Evolutionary conservation across 2,888 invertebrate species (phyloP).

Genomic region (Stegana nigrithorax): DNA sequence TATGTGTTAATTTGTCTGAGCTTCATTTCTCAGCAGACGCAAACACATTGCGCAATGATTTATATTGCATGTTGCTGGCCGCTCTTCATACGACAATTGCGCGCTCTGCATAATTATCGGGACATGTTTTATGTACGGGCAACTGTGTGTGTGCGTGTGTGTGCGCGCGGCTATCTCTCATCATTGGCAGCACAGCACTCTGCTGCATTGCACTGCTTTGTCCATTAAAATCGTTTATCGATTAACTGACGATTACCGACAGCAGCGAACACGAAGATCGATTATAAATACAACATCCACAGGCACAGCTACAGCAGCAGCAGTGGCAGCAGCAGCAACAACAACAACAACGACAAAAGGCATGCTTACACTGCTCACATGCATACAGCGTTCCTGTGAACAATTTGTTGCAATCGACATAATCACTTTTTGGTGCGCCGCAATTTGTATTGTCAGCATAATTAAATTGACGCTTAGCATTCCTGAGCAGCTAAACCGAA

Average conservation of each 20-base stretch:
- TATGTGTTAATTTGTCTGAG: slow-evolving; percentile 58
- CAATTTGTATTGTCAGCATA: slow-evolving; percentile 61
- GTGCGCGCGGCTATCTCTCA: background rate
- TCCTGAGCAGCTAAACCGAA: no score
- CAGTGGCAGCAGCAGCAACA: slow-evolving; percentile 53
- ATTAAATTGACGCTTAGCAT: slow-evolving; percentile 60
- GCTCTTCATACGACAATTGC: background rate
- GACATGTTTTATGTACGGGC: no score
- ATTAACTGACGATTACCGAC: background rate
- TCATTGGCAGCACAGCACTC: no score
- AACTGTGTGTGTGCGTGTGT: no score
- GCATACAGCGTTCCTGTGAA: background rate
- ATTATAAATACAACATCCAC: no score
- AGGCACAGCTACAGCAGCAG: slow-evolving; percentile 18
- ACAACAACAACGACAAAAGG: no score
- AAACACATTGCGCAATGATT: no score
- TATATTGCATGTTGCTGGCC: background rate
- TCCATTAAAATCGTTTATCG: background rate
- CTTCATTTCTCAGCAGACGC: slow-evolving; percentile 47
- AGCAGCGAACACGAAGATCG: background rate
- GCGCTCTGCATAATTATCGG: no score
- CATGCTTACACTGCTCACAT: no score
- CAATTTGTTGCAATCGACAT: slow-evolving; percentile 53
- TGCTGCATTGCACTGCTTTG: no score
- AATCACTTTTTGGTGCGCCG: slow-evolving; percentile 50